phyloP scores from a whole-genome alignment of 2,888 invertebrate species.

The Achlya flavicornis region DNA sequence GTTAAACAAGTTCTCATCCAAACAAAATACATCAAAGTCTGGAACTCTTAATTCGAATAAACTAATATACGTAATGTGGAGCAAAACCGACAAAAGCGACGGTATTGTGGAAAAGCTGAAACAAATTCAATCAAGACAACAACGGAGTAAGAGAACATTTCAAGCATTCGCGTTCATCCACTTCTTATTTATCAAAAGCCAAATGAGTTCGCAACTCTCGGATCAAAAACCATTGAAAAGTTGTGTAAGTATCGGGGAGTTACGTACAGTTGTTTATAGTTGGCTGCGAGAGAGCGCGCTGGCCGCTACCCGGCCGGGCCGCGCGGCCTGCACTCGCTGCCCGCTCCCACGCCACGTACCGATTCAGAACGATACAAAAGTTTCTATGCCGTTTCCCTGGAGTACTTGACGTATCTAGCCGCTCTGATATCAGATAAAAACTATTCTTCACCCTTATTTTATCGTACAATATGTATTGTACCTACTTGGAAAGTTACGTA shows the following conservation, averaged over 20 bases:
- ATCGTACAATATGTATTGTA: no score
- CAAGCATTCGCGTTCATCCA: slow-evolving; percentile 4
- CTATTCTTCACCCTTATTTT: neutral
- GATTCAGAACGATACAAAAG: neutral
- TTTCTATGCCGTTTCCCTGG: neutral
- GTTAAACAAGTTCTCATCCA: neutral
- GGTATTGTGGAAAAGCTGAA: slow-evolving; percentile 5
- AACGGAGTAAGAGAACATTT: neutral
- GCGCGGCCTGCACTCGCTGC: no score
- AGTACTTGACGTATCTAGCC: neutral
- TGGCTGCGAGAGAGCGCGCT: neutral
- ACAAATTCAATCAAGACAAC: slow-evolving; percentile 7
- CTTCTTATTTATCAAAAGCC: slow-evolving; percentile 5
- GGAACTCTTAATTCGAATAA: slow-evolving; percentile 2
- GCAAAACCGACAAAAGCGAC: neutral
- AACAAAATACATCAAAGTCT: slow-evolving; percentile 1
- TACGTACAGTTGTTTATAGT: neutral
- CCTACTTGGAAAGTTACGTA: neutral
- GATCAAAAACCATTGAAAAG: slow-evolving; percentile 3
- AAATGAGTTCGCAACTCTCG: neutral
- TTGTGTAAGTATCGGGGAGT: neutral
- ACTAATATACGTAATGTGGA: neutral
- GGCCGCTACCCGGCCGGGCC: no score
- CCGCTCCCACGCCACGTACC: no score
- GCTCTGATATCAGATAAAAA: neutral